These are phyloP conservation scores for Ostrea edulis DNA, from an alignment of 1,140 invertebrate genomes.

Conservation along the genomic window DNA sequence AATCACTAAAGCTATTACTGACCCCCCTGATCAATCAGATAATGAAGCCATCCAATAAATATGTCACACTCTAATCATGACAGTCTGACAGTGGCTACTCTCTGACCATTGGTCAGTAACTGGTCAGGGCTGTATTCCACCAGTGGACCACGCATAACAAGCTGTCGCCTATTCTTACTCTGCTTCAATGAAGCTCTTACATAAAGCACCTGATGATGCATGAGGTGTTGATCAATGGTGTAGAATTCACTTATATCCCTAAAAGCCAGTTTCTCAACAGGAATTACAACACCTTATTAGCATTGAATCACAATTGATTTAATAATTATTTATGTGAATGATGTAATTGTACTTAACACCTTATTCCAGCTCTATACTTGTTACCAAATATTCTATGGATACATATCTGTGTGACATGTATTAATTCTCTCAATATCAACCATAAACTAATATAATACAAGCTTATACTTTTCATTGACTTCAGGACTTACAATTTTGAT, in stretches of 20 bases:
- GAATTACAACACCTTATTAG: not conserved
- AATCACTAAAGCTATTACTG: not conserved
- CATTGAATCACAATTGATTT: conserved; percentile 25
- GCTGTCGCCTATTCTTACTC: not conserved
- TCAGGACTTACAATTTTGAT: no score
- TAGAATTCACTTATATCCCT: not conserved
- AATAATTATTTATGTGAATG: conserved; percentile 12
- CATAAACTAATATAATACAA: not conserved
- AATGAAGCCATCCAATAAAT: not conserved
- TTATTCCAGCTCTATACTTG: not conserved
- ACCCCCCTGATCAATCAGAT: not conserved
- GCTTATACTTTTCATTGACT: not conserved
- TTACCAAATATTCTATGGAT: not conserved
- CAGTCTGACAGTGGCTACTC: not conserved
- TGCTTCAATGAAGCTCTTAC: not conserved
- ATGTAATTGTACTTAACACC: not conserved
- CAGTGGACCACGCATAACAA: not conserved
- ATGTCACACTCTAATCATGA: conserved; percentile 1
- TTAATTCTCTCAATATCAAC: not conserved
- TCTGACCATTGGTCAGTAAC: not conserved
- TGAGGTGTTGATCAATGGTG: not conserved
- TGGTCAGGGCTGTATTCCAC: not conserved
- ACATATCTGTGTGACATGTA: not conserved
- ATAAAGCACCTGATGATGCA: conserved; percentile 11
- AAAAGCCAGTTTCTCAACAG: not conserved